Percentiles rank a stretch among this genome's conserved stretches.
These are phyloP conservation scores for Alcis repandata DNA, from an alignment of 2,888 invertebrate genomes.

Conservation along the genomic window DNA sequence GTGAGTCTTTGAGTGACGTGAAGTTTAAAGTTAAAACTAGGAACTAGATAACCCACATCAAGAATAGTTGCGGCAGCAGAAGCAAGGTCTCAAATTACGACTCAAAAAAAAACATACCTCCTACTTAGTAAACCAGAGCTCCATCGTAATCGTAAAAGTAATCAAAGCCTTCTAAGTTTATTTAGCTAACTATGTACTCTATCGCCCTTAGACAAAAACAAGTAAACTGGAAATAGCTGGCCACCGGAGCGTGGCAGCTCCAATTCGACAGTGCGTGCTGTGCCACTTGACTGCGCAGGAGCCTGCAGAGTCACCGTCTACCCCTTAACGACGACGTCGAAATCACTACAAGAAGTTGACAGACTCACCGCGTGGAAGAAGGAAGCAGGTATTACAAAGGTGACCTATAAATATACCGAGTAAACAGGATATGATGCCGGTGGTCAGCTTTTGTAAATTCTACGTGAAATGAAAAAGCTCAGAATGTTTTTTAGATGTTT, in stretches of 20 bases:
- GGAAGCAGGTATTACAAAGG: background rate
- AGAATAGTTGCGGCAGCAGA: no score
- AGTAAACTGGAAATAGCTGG: conserved; percentile 65
- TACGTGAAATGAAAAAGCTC: no score
- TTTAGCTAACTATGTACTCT: conserved; percentile 17
- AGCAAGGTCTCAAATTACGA: no score
- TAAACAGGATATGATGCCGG: background rate
- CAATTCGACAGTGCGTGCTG: conserved; percentile 67
- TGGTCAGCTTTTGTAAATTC: no score
- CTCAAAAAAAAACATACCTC: no score
- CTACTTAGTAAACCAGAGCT: no score
- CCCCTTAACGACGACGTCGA: conserved; percentile 27
- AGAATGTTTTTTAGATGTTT: no score
- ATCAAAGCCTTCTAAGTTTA: conserved; percentile 11
- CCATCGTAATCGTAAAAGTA: background rate
- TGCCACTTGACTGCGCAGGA: conserved; percentile 70
- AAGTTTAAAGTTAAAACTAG: no score
- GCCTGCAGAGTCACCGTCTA: conserved; percentile 68
- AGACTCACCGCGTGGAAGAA: conserved; percentile 9
- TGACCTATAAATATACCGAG: background rate
- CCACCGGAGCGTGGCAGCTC: conserved; percentile 65
- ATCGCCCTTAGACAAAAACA: conserved; percentile 55
- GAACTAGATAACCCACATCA: no score
- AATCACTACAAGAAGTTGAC: conserved; percentile 10
- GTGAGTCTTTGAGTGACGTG: no score